Percentiles rank a stretch among this genome's conserved stretches.
phyloP scores from a whole-genome alignment of 1,140 invertebrate genomes.

The Lasaia peninsularis region DNA sequence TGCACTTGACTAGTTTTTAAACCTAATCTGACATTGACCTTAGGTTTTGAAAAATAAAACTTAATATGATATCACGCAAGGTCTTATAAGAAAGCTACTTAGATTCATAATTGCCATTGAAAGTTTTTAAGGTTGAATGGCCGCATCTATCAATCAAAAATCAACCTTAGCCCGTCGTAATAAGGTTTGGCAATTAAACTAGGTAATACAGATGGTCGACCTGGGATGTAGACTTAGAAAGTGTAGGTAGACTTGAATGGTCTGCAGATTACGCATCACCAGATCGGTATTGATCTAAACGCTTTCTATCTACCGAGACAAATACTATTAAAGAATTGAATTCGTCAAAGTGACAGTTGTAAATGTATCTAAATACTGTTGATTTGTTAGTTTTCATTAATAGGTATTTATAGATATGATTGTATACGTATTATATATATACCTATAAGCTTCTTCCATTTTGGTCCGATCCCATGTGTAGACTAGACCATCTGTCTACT shows the following conservation, averaged over 20 bases:
- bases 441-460: too few species aligned
- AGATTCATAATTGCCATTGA: constrained; percentile 20
- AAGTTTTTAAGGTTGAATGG: neutral
- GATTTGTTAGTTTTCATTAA: too few species aligned
- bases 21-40: neutral
- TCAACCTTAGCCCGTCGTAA: neutral
- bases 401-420: too few species aligned
- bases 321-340: neutral
- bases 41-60: constrained; percentile 5
- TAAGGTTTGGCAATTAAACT: neutral
- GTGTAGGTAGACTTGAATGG: constrained; percentile 1
- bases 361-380: too few species aligned
- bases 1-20: too few species aligned
- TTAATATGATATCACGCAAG: neutral
- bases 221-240: constrained; percentile 4
- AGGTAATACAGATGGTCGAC: neutral
- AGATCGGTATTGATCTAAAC: constrained; percentile 15
- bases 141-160: neutral
- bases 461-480: too few species aligned
- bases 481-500: too few species aligned
- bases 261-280: constrained; percentile 2
- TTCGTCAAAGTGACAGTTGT: neutral
- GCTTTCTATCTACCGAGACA: neutral
- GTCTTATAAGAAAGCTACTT: constrained; percentile 29
- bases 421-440: too few species aligned